These are phyloP conservation scores for Drosophila orosa DNA, from an alignment of 1,140 invertebrate genomes.

Conservation along the genomic window DNA sequence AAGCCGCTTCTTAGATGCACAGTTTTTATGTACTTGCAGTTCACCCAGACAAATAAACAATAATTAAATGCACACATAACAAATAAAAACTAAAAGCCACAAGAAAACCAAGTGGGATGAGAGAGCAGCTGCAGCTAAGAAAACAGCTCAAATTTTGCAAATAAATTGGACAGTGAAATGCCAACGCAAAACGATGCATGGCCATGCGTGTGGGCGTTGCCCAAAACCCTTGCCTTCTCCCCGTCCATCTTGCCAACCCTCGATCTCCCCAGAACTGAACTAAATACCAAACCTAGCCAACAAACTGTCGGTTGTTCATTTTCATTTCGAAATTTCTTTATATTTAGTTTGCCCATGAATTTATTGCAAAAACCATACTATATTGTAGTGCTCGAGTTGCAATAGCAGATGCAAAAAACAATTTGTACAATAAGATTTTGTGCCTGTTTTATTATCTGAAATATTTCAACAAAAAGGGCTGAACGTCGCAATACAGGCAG, in stretches of 20 bases:
- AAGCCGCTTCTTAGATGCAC: slow-evolving; percentile 5
- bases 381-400: slow-evolving; percentile 3
- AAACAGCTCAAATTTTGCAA: slow-evolving; percentile 28
- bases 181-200: slow-evolving; percentile 15
- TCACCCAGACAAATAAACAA: slow-evolving; percentile 23
- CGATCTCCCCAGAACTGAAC: background rate
- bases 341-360: slow-evolving; percentile 14
- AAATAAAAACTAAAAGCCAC: slow-evolving; percentile 21
- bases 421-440: too few species aligned
- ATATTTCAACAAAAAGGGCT: too few species aligned
- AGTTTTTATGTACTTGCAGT: slow-evolving; percentile 18
- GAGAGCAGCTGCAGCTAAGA: slow-evolving; percentile 6
- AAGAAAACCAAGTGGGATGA: background rate
- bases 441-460: slow-evolving; percentile 67
- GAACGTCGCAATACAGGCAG: too few species aligned
- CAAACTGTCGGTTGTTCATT: slow-evolving; percentile 30
- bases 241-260: background rate
- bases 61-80: slow-evolving; percentile 34
- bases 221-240: background rate
- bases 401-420: slow-evolving; percentile 15
- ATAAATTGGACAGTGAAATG: slow-evolving; percentile 43
- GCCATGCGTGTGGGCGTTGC: slow-evolving; percentile 18
- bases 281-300: slow-evolving; percentile 11
- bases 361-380: background rate
- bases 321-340: slow-evolving; percentile 22